Conservation (phyloP, 1,140 invertebrate genomes). For the Chionoecetes opilio region DNA sequence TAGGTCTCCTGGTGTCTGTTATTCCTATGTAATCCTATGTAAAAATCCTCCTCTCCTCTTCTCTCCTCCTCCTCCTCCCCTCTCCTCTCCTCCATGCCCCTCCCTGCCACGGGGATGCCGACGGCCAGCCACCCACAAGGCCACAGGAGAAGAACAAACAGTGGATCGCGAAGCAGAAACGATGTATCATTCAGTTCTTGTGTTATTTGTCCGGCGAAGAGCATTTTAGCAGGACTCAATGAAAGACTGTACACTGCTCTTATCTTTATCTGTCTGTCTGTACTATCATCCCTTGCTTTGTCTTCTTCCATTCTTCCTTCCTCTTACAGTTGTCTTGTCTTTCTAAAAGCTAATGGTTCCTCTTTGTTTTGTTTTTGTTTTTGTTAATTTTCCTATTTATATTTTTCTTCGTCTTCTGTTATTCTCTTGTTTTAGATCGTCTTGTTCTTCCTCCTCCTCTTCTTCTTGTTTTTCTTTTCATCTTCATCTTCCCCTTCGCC, state of each 20-base stretch:
- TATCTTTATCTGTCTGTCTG: neutral
- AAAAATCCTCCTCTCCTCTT: too few species aligned
- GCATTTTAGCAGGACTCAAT: neutral
- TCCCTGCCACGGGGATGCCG: neutral
- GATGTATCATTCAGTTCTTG: neutral
- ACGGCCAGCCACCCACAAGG: neutral
- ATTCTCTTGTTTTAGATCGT: neutral
- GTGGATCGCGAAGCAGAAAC: neutral
- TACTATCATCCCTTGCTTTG: neutral
- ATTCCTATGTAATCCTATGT: too few species aligned
- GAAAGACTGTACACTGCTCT: neutral
- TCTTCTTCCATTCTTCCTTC: neutral
- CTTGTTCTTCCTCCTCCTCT: neutral
- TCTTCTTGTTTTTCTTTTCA: neutral
- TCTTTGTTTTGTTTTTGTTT: neutral
- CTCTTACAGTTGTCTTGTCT: neutral
- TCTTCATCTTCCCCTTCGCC: neutral
- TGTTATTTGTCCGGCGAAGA: neutral
- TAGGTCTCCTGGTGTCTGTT: too few species aligned
- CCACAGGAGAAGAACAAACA: neutral
- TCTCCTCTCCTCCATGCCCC: neutral
- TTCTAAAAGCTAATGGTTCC: neutral
- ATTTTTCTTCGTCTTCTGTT: neutral
- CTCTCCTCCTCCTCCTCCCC: neutral
- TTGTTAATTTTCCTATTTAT: neutral